Base-by-base conservation (phyloP, 2,888 invertebrate genomes). In the Gandaritis pyraliata region DNA sequence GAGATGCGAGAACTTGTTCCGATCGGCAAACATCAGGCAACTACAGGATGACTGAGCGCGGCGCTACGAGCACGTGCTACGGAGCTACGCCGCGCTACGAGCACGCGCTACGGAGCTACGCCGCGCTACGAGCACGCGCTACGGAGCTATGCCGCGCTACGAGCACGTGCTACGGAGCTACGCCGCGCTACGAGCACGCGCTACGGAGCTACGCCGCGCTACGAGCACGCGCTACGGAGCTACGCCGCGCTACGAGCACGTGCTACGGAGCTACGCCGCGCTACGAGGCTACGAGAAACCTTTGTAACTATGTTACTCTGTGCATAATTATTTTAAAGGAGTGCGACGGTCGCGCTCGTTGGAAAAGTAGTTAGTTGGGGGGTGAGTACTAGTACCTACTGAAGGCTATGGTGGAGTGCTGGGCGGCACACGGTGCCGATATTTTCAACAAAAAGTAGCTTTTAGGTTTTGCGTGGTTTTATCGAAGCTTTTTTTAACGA, bases 91-190 rank as follows among this genome's bases (percentile, higher is more conserved):
- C 39, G 46, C 41, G 46, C 51, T 51, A 58, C 51, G 53, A 29
- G n/a, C n/a, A n/a, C 23, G 23, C 23, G 60, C 60, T 60, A 54
- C 60, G 54, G 18, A 2, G 58, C 58, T 58, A 58, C 58, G 53
- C 30, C 39, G 46, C 41, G 46, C 51, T 51, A 58, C 51, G 53
- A 29, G n/a, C n/a, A n/a, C 23, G 23, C 23, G 60, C n/a, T n/a
- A 41, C 48, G n/a, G 47, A 47, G 48, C 13, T n/a, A n/a, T n/a
- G 47, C 53, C 51, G 57, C 46, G 58, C 51, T 45, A 45, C 43
- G 30, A 10, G 4, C 41, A 48, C 46, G 51, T 50, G 47, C 53
- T 54, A 53, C 53, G 53, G 18, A 2, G 58, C 58, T 58, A 58
- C 58, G 53, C 30, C 39, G 46, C 41, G 46, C 51, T 51, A 58